Evolutionary conservation across 2,113 vertebrate genomes (phyloP), one percentile per base, ranked within the genome.

Genomic region (Hippocampus zosterae): DNA sequence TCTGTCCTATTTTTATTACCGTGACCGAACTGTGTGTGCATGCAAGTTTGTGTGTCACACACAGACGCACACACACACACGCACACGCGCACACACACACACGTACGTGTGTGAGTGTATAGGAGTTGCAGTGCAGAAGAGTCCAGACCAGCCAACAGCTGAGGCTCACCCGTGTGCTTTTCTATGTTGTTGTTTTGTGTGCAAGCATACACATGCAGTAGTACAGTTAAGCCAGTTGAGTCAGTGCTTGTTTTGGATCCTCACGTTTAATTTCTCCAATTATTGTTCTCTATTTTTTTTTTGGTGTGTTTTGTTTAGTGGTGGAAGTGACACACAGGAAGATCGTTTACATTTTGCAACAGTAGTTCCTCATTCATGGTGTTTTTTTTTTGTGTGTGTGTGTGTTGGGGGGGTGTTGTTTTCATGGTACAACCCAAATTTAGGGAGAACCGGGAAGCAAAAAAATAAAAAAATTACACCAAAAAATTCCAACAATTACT

Each of bases 141-240:
- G 57, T 37, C 62, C 8, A 67, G 77, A 75, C 62, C 8, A 72
- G 78, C 72, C 72, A 83, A 68, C 86, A 82, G 84, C 86, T 84
- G 81, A 79, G 77, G 84, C 62, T 81, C 79, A 75, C 41, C 16
- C 68, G 71, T 68, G 68, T 74, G 29, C 50, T 19, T 72, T 40
- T 37, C 33, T 37, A 37, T 37, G 33, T 37, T 37, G 33, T 37
- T 33, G 19, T 56, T 48, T 33, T 1, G 60, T 21, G 23, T 60
- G 63, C 57, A 19, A 16, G 3, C 27, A 33, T 12, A 27, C 21
- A 55, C 53, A 12, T 11, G 16, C 15, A 29, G 16, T 23, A 44
- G 62, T 42, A 44, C 62, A 41, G 2, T 64, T 44, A 23, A 44
- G 23, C 62, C n/a, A 57, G 13, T 29, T 62, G 3, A 1, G 29